A percentile compares a stretch with the other conserved stretches of the same genome.
These are phyloP conservation scores for Lacerta agilis DNA, from an alignment of 2,797 vertebrate genomes.

Conservation along the genomic window DNA sequence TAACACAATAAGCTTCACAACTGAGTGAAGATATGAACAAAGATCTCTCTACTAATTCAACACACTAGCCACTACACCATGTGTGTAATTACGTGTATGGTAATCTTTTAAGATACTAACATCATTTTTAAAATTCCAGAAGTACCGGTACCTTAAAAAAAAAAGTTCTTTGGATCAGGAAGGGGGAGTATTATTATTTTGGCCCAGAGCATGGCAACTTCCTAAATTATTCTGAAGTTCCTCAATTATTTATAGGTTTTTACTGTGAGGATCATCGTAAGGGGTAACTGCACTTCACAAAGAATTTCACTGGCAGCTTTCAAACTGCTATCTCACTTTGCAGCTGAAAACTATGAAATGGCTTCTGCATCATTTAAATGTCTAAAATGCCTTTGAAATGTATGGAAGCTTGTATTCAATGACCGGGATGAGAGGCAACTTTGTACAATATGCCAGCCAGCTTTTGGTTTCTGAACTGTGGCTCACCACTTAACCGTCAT, in stretches of 20 bases:
- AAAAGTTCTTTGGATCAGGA: not conserved
- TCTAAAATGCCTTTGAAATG: not conserved
- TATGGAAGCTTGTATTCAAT: not conserved
- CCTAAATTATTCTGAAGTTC: not conserved
- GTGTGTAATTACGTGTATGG: too few relatives aligned
- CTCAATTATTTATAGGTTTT: fast-evolving
- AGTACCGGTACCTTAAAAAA: not conserved
- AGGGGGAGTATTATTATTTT: not conserved
- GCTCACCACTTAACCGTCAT: not conserved
- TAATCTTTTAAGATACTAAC: not conserved
- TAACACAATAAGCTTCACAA: not conserved
- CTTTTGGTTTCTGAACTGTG: not conserved
- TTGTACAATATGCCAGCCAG: not conserved
- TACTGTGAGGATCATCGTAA: not conserved
- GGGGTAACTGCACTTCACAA: fast-evolving
- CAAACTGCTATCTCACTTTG: not conserved
- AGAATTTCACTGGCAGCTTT: fast-evolving
- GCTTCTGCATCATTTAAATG: not conserved
- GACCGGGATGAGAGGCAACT: not conserved
- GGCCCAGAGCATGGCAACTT: fast-evolving
- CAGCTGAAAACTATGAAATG: not conserved
- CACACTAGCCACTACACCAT: too few relatives aligned
- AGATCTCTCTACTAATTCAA: not conserved
- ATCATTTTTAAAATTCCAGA: not conserved
- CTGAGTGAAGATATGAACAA: not conserved